Conservation (phyloP, 2,888 invertebrate species). For the Melipona beecheii region DNA sequence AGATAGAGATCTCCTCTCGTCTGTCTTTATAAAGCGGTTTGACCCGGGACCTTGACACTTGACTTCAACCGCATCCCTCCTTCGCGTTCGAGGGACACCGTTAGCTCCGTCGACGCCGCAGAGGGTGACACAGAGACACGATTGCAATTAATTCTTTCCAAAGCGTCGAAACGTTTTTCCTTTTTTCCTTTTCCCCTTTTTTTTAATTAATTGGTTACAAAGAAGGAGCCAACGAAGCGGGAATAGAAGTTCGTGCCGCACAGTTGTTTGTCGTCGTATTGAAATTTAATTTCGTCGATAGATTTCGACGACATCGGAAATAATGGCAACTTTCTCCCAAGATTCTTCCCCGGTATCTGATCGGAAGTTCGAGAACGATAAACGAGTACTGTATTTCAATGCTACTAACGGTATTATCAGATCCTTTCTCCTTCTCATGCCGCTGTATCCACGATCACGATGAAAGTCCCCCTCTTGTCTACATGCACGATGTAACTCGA, state of each 20-base stretch:
- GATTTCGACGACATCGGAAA: neutral
- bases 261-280: no score
- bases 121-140: neutral
- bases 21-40: conserved; percentile 57
- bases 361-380: conserved; percentile 53
- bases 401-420: conserved; percentile 55
- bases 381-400: conserved; percentile 32
- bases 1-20: conserved; percentile 55
- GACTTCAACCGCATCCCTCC: conserved; percentile 51
- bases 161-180: no score
- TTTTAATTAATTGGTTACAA: no score
- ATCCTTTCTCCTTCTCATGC: conserved; percentile 59
- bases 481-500: conserved; percentile 34
- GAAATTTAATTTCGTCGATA: no score
- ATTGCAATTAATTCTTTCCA: no score
- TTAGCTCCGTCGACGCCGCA: conserved; percentile 40
- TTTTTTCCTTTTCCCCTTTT: no score
- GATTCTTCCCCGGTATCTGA: conserved; percentile 17
- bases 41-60: conserved; percentile 62
- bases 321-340: neutral
- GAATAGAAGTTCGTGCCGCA: no score
- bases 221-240: no score
- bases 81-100: conserved; percentile 43
- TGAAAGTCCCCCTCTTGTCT: conserved; percentile 56
- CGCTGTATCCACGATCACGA: conserved; percentile 52